These are phyloP conservation scores for Furcula furcula DNA, from an alignment of 2,888 invertebrate species.

Conservation along the genomic window DNA sequence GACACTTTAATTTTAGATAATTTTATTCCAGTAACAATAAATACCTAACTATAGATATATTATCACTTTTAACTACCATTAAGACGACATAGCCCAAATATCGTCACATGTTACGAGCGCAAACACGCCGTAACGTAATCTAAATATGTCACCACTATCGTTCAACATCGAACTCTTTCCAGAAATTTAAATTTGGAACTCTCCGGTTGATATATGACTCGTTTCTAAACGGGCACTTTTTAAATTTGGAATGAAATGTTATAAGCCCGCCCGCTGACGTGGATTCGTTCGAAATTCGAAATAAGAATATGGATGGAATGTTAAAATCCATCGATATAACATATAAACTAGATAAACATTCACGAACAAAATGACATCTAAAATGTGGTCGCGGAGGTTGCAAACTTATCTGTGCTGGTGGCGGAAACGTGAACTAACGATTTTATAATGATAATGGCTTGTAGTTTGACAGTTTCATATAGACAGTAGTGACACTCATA, in stretches of 20 bases:
- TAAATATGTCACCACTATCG: constrained; percentile 42
- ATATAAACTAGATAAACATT: too few relatives aligned
- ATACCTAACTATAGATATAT: too few relatives aligned
- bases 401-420: too few relatives aligned
- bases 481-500: too few relatives aligned
- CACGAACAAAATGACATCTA: too few relatives aligned
- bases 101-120: not conserved
- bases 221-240: constrained; percentile 65
- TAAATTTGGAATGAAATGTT: constrained; percentile 68
- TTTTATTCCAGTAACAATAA: too few relatives aligned
- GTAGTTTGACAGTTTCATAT: too few relatives aligned
- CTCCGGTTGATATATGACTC: constrained; percentile 69
- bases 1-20: too few relatives aligned
- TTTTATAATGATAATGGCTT: too few relatives aligned
- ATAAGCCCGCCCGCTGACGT: constrained; percentile 58
- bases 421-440: too few relatives aligned
- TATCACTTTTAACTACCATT: not conserved
- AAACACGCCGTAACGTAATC: constrained; percentile 13
- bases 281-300: constrained; percentile 45
- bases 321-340: too few relatives aligned
- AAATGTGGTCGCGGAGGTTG: too few relatives aligned
- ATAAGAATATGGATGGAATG: constrained; percentile 33
- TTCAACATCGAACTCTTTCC: constrained; percentile 73
- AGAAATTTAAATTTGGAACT: constrained; percentile 75
- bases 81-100: not conserved